Evolutionary conservation across 2,113 vertebrate species (phyloP).

Genomic region (Jaculus jaculus): DNA sequence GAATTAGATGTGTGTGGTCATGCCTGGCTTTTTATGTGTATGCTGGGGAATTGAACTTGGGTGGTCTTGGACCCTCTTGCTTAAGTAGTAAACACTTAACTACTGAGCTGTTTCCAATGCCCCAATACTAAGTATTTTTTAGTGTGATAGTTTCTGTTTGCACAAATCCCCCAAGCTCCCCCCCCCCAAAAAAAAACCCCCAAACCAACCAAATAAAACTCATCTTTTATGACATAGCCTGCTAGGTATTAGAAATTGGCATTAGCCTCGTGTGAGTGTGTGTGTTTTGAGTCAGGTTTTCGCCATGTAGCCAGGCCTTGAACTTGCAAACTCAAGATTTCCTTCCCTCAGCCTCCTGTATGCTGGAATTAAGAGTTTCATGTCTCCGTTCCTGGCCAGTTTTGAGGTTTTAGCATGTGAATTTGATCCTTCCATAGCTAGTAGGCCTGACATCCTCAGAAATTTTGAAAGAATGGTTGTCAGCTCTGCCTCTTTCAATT

Average conservation of each 20-base stretch:
- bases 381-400: background rate
- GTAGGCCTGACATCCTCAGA: background rate
- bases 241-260: background rate
- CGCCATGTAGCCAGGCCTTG: background rate
- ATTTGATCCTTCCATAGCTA: background rate
- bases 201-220: too few species aligned
- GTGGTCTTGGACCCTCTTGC: too few species aligned
- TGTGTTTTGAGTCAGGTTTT: background rate
- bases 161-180: too few species aligned
- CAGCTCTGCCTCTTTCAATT: background rate
- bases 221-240: background rate
- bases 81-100: too few species aligned
- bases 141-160: constrained; percentile 36
- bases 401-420: background rate
- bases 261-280: background rate
- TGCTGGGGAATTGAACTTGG: too few species aligned
- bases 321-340: background rate
- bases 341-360: background rate
- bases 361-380: background rate
- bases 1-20: background rate
- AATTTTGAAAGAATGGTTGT: background rate
- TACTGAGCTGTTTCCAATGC: too few species aligned
- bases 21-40: too few species aligned
- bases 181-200: background rate
- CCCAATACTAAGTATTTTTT: constrained; percentile 12